A percentile compares a stretch with the other conserved stretches of the same genome.
Evolutionary conservation across 2,888 invertebrate species (phyloP).

Genomic region (Lydus trimaculatus): DNA sequence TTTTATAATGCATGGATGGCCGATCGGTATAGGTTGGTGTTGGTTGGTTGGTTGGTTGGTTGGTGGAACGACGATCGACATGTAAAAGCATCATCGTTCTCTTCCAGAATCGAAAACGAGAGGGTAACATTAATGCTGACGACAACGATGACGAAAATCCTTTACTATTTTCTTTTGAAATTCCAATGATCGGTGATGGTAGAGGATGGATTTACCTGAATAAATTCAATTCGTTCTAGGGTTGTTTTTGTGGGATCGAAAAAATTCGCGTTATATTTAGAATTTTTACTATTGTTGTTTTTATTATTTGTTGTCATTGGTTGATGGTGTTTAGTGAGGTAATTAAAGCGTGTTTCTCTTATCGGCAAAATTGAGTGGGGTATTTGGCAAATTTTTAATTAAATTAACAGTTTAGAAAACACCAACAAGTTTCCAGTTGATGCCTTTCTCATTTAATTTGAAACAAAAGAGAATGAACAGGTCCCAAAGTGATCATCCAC

Average conservation of each 20-base stretch:
- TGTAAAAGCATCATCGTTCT: slow-evolving; percentile 1
- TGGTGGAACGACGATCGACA: background rate
- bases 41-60: background rate
- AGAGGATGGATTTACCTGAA: background rate
- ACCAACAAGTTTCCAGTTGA: background rate
- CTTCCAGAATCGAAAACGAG: background rate
- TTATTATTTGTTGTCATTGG: too few species aligned
- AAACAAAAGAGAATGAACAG: background rate
- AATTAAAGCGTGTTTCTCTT: background rate
- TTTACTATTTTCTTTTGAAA: background rate
- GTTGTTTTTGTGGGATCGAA: background rate
- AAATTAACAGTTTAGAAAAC: background rate
- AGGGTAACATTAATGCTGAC: background rate
- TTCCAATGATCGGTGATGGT: background rate
- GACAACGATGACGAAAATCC: background rate
- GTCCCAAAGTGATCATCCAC: slow-evolving; percentile 3
- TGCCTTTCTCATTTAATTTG: background rate
- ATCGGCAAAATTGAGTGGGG: background rate
- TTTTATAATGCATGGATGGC: slow-evolving; percentile 10
- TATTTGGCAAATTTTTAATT: background rate
- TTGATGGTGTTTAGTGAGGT: too few species aligned
- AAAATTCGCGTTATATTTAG: background rate
- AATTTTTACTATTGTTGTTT: too few species aligned
- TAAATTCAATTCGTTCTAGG: background rate
- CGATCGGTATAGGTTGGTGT: too few species aligned